A percentile compares a stretch with the other conserved stretches of the same genome.
phyloP scores from a whole-genome alignment of 2,888 invertebrate species.

The Cataglyphis cursor region DNA sequence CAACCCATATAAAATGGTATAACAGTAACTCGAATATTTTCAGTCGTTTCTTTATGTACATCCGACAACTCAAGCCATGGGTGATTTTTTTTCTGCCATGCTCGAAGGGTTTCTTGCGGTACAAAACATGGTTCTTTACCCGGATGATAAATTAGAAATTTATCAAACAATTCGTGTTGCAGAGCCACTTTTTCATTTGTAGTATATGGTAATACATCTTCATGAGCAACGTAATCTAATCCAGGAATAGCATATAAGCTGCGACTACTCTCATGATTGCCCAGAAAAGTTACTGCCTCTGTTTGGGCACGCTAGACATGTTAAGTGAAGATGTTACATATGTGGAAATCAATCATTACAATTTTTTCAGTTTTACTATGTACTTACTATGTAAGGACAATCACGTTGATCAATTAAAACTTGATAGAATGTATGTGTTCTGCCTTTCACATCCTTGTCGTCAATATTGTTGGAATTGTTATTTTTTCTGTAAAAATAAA shows the following conservation, averaged over 20 bases:
- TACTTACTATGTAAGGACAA: slow-evolving; percentile 97
- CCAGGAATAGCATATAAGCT: slow-evolving; percentile 99
- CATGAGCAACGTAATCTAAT: slow-evolving; percentile 98
- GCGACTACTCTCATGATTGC: slow-evolving; percentile 97
- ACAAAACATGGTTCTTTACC: slow-evolving; percentile 96
- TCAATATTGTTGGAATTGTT: slow-evolving; percentile 88
- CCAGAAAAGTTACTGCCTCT: slow-evolving; percentile 98
- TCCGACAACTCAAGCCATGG: slow-evolving; percentile 98
- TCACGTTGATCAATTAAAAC: slow-evolving; percentile 98
- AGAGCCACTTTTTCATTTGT: slow-evolving; percentile 95
- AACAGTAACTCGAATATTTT: slow-evolving; percentile 98
- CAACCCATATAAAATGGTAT: slow-evolving; percentile 99
- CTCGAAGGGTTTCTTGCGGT: slow-evolving; percentile 95
- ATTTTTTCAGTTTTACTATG: slow-evolving; percentile 71
- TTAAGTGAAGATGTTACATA: slow-evolving; percentile 21
- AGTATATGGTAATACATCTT: slow-evolving; percentile 98
- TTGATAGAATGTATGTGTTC: slow-evolving; percentile 98
- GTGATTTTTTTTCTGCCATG: slow-evolving; percentile 99
- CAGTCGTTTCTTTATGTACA: slow-evolving; percentile 99
- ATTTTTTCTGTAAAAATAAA: slow-evolving; percentile 75
- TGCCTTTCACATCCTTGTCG: slow-evolving; percentile 94
- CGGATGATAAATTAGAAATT: slow-evolving; percentile 94
- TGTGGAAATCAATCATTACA: background rate
- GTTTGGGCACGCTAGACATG: slow-evolving; percentile 95
- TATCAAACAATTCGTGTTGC: slow-evolving; percentile 98